Base-by-base conservation (phyloP, 2,113 vertebrate genomes). In the Epinephelus lanceolatus region DNA sequence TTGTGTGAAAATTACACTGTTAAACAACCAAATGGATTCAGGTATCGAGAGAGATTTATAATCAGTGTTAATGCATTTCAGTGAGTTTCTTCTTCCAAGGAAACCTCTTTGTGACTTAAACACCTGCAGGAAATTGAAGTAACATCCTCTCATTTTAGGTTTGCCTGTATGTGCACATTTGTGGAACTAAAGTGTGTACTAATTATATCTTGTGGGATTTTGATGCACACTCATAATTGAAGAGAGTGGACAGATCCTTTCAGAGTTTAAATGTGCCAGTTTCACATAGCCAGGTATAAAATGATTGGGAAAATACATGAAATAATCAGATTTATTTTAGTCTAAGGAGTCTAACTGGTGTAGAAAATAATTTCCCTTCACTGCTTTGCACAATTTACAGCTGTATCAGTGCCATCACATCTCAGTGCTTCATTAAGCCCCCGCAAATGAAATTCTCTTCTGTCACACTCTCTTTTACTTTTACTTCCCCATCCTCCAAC, bases 81-180 rank as follows among this genome's bases (percentile, higher is more conserved):
- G 49, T 30, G 33, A 42, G 25, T n/a, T 49, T 60, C n/a, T 27
- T 55, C 12, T 40, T 47, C 10, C 3, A 4, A 45, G 27, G 49
- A 68, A 68, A 47, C 27, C 61, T 67, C 61, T 25, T 15, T 68
- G 19, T 42, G 52, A 40, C 42, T 72, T 14, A 19, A 49, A 55
- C 56, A 53, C 56, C 71, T 81, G 63, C 30, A 53, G 63, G n/a
- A 13, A 61, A 55, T 69, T 18, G 2, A 66, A 66, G 40, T 55
- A 19, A 51, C 33, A 42, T 13, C 17, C 40, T 60, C 53, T 45
- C 21, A 66, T 49, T 73, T 51, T 3, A 9, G 42, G 17, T 71
- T 52, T 63, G 14, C 37, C 55, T 49, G 18, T 17, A 45, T 42
- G 30, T 10, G 19, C 13, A 8, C 11, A 52, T 49, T 51, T 59